Evolutionary conservation across 2,113 vertebrate species (phyloP).

Genomic region (Phylloscopus whistleri): DNA sequence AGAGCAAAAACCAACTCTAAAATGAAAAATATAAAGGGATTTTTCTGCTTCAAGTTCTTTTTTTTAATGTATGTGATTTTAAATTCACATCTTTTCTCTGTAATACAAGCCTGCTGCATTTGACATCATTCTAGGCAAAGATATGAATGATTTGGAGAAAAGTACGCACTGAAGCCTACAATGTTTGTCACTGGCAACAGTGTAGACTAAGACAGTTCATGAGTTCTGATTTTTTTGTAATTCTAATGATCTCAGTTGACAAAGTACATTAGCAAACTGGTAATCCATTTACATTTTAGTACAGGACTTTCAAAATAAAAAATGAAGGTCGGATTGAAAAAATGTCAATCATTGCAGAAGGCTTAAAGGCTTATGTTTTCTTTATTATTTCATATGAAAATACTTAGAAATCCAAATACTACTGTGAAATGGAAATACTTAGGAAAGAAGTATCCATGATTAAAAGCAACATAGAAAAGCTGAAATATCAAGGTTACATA

Average conservation of each 20-base stretch:
- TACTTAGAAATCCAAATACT: conserved; percentile 61
- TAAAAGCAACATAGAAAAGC: background rate
- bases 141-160: background rate
- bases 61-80: background rate
- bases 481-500: background rate
- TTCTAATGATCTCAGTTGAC: background rate
- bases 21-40: background rate
- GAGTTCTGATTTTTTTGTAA: background rate
- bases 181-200: background rate
- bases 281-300: conserved; percentile 26
- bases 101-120: background rate
- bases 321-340: conserved; percentile 45
- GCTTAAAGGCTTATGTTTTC: conserved; percentile 66
- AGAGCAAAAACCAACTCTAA: background rate
- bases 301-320: conserved; percentile 16
- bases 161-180: background rate
- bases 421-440: conserved; percentile 42
- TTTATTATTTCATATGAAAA: conserved; percentile 55
- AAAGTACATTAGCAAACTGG: background rate
- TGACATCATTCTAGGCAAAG: background rate
- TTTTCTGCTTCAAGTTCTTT: background rate
- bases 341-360: conserved; percentile 33
- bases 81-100: background rate
- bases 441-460: background rate
- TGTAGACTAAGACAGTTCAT: background rate